Evolutionary conservation across 2,888 invertebrate genomes (phyloP).

Genomic region (Melanostoma scalare): DNA sequence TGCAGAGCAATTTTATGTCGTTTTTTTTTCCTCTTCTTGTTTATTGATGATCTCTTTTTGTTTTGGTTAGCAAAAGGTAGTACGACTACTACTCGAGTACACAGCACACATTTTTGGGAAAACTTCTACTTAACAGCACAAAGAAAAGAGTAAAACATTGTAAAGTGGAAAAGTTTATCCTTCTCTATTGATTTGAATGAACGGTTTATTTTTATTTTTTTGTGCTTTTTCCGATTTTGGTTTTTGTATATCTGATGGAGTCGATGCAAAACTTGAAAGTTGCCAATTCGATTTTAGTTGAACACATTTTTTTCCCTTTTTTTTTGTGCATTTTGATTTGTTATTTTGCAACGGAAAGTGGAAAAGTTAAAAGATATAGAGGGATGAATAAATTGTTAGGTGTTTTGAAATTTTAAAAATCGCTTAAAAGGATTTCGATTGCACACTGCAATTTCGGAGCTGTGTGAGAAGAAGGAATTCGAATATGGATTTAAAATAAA

Average conservation of each 20-base stretch:
- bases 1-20: not conserved
- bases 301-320: constrained; percentile 3
- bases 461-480: too few species aligned
- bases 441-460: constrained; percentile 11
- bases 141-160: constrained; percentile 60
- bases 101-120: constrained; percentile 16
- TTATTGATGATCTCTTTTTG: not conserved
- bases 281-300: constrained; percentile 61
- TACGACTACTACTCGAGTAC: not conserved
- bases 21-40: not conserved
- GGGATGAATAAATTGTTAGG: constrained; percentile 64
- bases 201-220: constrained; percentile 24
- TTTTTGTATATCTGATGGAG: constrained; percentile 51
- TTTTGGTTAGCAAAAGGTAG: not conserved
- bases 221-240: constrained; percentile 3
- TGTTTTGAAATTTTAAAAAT: constrained; percentile 60
- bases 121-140: constrained; percentile 41
- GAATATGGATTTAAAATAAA: too few species aligned
- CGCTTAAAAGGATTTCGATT: constrained; percentile 62
- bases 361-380: constrained; percentile 47
- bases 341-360: constrained; percentile 43
- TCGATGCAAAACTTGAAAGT: constrained; percentile 52
- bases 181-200: constrained; percentile 65
- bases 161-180: constrained; percentile 70
- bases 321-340: constrained; percentile 28